Conservation (phyloP, 2,888 invertebrate genomes). For the Polyploca ridens region DNA sequence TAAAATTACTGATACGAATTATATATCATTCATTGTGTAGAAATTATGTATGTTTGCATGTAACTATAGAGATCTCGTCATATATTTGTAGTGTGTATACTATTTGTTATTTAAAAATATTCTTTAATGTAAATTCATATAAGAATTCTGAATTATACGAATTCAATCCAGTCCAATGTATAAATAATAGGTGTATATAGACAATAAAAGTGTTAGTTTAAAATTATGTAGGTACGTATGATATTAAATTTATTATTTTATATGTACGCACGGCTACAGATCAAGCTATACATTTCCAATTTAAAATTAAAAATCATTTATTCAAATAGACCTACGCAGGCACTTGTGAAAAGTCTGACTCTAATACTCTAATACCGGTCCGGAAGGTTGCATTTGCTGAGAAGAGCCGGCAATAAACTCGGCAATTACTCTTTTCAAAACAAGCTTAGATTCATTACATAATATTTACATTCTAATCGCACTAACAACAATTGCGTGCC, state of each 20-base stretch:
- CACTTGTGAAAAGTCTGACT: no score
- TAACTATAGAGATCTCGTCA: constrained; percentile 32
- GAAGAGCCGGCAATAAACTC: no score
- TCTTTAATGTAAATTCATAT: constrained; percentile 31
- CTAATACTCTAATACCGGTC: no score
- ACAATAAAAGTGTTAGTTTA: constrained; percentile 64
- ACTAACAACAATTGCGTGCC: no score
- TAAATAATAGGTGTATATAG: constrained; percentile 65
- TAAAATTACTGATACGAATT: constrained; percentile 36
- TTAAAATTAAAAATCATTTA: no score
- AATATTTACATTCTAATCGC: no score
- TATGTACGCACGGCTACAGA: no score
- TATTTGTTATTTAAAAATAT: constrained; percentile 23
- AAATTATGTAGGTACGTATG: constrained; percentile 21
- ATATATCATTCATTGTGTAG: constrained; percentile 25
- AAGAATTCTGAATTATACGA: constrained; percentile 35
- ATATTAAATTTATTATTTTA: constrained; percentile 30
- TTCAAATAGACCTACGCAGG: no score
- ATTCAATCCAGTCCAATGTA: constrained; percentile 57
- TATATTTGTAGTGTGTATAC: constrained; percentile 25
- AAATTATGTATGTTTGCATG: constrained; percentile 23
- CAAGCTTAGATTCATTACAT: no score
- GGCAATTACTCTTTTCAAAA: no score
- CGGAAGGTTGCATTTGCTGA: no score
- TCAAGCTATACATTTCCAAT: no score